phyloP scores from a whole-genome alignment of 1,140 invertebrate genomes.

The Philotrypesis tridentata region DNA sequence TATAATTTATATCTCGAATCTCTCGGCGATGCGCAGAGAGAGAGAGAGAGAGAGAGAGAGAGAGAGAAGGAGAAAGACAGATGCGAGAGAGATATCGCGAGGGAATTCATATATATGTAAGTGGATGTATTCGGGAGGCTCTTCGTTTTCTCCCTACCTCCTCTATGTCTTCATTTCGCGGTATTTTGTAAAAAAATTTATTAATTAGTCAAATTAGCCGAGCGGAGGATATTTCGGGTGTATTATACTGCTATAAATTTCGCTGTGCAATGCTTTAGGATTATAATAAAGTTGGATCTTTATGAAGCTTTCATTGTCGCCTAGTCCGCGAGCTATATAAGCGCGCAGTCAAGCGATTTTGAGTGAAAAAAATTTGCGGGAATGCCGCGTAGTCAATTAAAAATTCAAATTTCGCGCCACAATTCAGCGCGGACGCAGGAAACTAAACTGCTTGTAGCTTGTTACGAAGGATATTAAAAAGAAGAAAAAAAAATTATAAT shows the following conservation, averaged over 20 bases:
- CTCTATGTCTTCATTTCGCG: slow-evolving; percentile 41
- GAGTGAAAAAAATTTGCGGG: no score
- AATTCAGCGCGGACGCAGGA: no score
- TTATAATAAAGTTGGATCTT: slow-evolving; percentile 13
- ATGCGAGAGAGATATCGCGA: slow-evolving; percentile 36
- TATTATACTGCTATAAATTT: slow-evolving; percentile 22
- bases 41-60: not conserved
- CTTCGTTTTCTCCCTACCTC: not conserved
- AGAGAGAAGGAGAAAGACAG: no score
- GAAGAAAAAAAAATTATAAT: no score
- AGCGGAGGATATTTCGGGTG: not conserved
- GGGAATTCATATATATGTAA: not conserved
- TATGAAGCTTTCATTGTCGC: not conserved
- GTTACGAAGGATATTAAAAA: no score
- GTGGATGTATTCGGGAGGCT: not conserved
- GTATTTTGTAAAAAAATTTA: slow-evolving; percentile 37
- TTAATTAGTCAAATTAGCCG: slow-evolving; percentile 31
- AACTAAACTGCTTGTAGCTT: no score
- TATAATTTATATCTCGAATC: slow-evolving; percentile 31
- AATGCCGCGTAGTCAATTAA: no score
- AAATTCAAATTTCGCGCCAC: no score
- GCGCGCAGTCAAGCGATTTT: no score
- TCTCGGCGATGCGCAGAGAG: not conserved
- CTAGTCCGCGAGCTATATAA: not conserved
- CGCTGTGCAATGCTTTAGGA: not conserved